phyloP scores from a whole-genome alignment of 92 coral and sea anemone genomes.

The Bergia puertoricense region DNA sequence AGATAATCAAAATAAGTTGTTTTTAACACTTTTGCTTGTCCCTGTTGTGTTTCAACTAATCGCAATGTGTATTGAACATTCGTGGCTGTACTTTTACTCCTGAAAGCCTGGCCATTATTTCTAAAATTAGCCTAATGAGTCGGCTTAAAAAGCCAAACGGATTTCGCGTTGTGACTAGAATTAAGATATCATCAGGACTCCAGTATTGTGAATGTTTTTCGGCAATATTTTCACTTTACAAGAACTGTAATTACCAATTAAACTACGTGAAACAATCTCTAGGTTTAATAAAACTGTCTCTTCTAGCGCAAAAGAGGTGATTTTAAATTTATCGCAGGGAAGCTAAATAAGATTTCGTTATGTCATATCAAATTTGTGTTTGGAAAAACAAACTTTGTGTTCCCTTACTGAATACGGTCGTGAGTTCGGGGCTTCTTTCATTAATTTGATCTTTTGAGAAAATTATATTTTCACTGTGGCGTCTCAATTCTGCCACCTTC shows the following conservation, averaged over 20 bases:
- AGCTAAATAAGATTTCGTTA: constrained; percentile 30
- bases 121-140: constrained; percentile 39
- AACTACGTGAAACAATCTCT: constrained; percentile 37
- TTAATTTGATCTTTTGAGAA: constrained; percentile 42
- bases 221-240: constrained; percentile 26
- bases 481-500: constrained; percentile 31
- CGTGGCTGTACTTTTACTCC: constrained; percentile 32
- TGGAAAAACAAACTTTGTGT: constrained; percentile 31
- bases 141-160: constrained; percentile 38
- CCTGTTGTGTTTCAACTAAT: background rate
- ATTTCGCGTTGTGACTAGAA: constrained; percentile 21
- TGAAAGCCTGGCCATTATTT: constrained; percentile 32
- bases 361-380: constrained; percentile 32
- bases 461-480: constrained; percentile 30
- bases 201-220: background rate
- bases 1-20: constrained; percentile 16
- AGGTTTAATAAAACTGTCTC: constrained; percentile 35
- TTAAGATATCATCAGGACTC: constrained; percentile 12
- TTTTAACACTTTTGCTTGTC: background rate
- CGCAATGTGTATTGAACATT: constrained; percentile 7
- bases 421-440: constrained; percentile 14
- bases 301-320: constrained; percentile 29
- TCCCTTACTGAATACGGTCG: constrained; percentile 7
- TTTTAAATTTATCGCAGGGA: constrained; percentile 26
- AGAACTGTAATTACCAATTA: constrained; percentile 46